Evolutionary conservation across 2,797 vertebrate species (phyloP).

Genomic region (Tarsius wallacei): DNA sequence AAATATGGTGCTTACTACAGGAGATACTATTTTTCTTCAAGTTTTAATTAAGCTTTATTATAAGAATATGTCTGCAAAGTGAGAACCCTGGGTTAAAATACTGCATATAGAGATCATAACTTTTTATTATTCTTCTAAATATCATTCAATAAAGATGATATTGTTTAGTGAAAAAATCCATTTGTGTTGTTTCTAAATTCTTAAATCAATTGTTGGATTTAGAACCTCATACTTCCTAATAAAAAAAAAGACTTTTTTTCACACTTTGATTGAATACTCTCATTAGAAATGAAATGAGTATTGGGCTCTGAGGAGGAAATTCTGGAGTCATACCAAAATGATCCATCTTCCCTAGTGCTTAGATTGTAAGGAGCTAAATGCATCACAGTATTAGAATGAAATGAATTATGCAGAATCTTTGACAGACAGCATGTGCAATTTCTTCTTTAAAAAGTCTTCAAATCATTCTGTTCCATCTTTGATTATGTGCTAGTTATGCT

Average conservation of each 20-base stretch:
- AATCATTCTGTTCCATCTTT: constrained; percentile 76
- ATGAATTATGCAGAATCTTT: constrained; percentile 82
- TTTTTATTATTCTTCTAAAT: constrained; percentile 45
- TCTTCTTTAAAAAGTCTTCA: constrained; percentile 69
- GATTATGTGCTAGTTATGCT: constrained; percentile 58
- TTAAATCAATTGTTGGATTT: constrained; percentile 52
- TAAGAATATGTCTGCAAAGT: constrained; percentile 46
- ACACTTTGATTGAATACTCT: not conserved
- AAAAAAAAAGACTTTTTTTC: not conserved
- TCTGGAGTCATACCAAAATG: constrained; percentile 66
- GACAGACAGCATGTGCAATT: constrained; percentile 78
- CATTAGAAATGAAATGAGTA: constrained; percentile 71
- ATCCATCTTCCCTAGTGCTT: constrained; percentile 66
- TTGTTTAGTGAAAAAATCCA: constrained; percentile 72
- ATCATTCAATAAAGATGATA: constrained; percentile 30
- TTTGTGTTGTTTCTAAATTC: constrained; percentile 25
- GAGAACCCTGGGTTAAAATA: constrained; percentile 31
- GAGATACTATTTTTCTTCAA: not conserved
- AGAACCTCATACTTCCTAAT: not conserved
- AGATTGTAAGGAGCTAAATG: constrained; percentile 69
- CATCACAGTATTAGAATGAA: constrained; percentile 64
- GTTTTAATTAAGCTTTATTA: constrained; percentile 45
- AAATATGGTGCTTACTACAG: not conserved
- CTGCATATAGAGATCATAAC: not conserved
- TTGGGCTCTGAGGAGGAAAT: constrained; percentile 73